Evolutionary conservation across 2,888 invertebrate species (phyloP).

Genomic region (Masnerella sp.): DNA sequence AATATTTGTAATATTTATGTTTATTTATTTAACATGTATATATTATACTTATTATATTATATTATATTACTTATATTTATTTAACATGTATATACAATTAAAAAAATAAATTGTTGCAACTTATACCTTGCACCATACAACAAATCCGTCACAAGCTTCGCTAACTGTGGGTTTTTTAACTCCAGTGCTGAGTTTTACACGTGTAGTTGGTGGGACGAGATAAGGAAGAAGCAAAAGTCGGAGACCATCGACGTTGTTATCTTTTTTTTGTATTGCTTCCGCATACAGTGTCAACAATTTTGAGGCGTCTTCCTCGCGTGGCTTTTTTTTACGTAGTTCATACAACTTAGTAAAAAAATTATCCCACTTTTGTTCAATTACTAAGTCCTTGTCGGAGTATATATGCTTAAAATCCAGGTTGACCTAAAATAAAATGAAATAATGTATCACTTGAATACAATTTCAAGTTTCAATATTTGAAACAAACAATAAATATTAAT

Average conservation of each 20-base stretch:
- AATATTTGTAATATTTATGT: no score
- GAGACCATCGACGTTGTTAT: not conserved
- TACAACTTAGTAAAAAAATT: not conserved
- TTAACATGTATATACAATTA: no score
- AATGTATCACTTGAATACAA: no score
- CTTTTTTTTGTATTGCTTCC: not conserved
- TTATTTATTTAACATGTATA: no score
- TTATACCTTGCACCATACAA: constrained; percentile 34
- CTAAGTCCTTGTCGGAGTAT: not conserved
- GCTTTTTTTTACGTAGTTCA: not conserved
- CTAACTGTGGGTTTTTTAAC: constrained; percentile 7
- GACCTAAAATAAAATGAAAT: constrained; percentile 13
- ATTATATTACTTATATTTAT: no score
- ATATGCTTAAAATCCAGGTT: constrained; percentile 8
- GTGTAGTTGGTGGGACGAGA: constrained; percentile 6
- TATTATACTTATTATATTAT: no score
- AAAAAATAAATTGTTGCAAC: no score
- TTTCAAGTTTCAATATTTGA: no score
- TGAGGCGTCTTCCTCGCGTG: not conserved
- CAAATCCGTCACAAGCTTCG: constrained; percentile 14
- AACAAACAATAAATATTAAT: no score
- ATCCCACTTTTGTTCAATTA: constrained; percentile 14
- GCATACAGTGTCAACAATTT: no score
- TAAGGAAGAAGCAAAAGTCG: constrained; percentile 1
- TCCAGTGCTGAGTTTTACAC: not conserved